Evolutionary conservation across 1,140 invertebrate species (phyloP).

Genomic region (Drosophila sechellia): DNA sequence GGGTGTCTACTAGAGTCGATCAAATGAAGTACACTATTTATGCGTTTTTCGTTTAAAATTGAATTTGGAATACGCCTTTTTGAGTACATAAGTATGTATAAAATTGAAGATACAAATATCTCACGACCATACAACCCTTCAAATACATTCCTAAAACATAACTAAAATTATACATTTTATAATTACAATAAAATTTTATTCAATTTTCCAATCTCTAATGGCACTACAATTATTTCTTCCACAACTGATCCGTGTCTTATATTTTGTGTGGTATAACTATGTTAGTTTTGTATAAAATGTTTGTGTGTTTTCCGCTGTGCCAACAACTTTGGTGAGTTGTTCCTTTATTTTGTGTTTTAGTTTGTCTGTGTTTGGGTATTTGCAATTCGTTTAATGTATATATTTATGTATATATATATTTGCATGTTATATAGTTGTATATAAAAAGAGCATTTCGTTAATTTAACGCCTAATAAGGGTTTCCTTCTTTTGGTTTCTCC

Average conservation of each 20-base stretch:
- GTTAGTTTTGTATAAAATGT: constrained; percentile 40
- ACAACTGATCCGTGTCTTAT: constrained; percentile 29
- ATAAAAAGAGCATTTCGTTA: constrained; percentile 65
- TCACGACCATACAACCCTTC: background rate
- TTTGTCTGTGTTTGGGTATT: constrained; percentile 41
- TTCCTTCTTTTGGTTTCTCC: constrained; percentile 4
- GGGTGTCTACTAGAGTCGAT: background rate
- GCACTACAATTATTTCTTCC: constrained; percentile 47
- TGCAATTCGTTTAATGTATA: constrained; percentile 36
- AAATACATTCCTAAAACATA: constrained; percentile 7
- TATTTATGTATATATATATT: constrained; percentile 31
- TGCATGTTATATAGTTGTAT: constrained; percentile 52
- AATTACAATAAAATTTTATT: background rate
- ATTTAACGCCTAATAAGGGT: constrained; percentile 66
- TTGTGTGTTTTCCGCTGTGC: constrained; percentile 49
- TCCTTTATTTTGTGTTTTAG: constrained; percentile 20
- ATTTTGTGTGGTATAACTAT: constrained; percentile 23
- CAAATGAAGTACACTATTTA: background rate
- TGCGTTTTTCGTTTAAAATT: background rate
- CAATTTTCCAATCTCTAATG: constrained; percentile 34
- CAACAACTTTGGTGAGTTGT: constrained; percentile 43
- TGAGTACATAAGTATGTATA: background rate
- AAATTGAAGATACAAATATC: background rate
- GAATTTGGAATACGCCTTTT: background rate
- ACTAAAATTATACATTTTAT: constrained; percentile 27